A percentile compares a stretch with the other conserved stretches of the same genome.
These are phyloP conservation scores for Alaudala cheleensis DNA, from an alignment of 2,113 vertebrate species.

Conservation along the genomic window DNA sequence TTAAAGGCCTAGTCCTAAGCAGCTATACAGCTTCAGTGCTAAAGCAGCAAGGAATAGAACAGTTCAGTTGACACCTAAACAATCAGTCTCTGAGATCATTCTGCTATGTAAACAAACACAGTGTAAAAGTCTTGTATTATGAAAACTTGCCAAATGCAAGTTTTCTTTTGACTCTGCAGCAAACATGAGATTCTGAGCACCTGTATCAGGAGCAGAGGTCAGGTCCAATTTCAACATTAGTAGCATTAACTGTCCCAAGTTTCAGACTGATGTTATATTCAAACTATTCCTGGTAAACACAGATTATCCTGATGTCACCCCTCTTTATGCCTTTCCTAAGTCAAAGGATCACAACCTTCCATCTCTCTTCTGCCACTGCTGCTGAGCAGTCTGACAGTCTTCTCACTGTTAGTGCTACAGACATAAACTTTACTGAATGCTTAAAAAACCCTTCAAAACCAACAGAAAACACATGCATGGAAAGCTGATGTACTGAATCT, in stretches of 20 bases:
- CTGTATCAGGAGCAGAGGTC: background rate
- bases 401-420: background rate
- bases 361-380: background rate
- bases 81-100: background rate
- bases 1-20: background rate
- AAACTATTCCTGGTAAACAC: background rate
- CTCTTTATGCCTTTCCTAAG: background rate
- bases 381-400: background rate
- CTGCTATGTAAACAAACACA: background rate
- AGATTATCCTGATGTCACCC: background rate
- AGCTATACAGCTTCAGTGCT: background rate
- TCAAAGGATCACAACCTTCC: background rate
- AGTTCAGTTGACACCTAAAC: background rate
- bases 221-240: background rate
- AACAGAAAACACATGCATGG: rapidly evolving
- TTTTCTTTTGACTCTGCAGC: background rate
- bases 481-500: background rate
- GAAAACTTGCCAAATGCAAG: background rate
- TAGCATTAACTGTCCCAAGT: background rate
- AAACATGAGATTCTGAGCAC: background rate
- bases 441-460: background rate
- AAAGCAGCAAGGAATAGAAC: background rate
- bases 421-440: background rate
- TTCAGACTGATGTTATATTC: background rate
- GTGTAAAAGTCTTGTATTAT: background rate